A percentile compares a stretch with the other conserved stretches of the same genome.
phyloP scores from a whole-genome alignment of 1,140 invertebrate species.

The Propsilocerus akamusi region DNA sequence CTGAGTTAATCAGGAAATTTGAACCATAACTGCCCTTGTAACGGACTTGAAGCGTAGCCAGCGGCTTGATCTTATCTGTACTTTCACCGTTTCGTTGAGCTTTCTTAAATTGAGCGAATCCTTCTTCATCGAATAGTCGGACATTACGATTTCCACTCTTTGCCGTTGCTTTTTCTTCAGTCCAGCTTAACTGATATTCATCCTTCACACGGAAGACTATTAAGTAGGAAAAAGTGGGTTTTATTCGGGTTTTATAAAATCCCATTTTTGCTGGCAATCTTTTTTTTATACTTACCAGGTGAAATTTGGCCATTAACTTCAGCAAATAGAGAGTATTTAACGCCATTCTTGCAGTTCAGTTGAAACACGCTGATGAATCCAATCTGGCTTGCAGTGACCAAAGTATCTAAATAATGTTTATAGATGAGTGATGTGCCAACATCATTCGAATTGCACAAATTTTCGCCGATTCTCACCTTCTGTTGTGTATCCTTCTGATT shows the following conservation, averaged over 20 bases:
- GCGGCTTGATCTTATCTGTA: slow-evolving; percentile 42
- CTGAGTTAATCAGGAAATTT: not conserved
- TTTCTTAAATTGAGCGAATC: slow-evolving; percentile 63
- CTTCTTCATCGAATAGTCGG: slow-evolving; percentile 80
- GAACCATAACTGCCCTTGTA: slow-evolving; percentile 41
- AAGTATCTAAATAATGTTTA: slow-evolving; percentile 52
- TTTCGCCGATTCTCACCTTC: not conserved
- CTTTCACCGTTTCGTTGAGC: slow-evolving; percentile 49
- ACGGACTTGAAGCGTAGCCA: slow-evolving; percentile 54
- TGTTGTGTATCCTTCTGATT: not conserved
- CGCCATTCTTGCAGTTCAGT: slow-evolving; percentile 42
- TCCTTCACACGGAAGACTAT: slow-evolving; percentile 54
- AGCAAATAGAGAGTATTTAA: slow-evolving; percentile 56
- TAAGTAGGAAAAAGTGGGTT: too few relatives aligned
- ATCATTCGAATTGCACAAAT: slow-evolving; percentile 41
- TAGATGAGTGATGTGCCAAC: slow-evolving; percentile 62
- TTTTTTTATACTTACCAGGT: too few relatives aligned
- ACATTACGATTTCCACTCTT: slow-evolving; percentile 59
- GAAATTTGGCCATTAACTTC: slow-evolving; percentile 66
- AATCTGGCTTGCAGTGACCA: slow-evolving; percentile 51
- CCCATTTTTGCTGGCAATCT: too few relatives aligned
- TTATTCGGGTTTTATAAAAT: too few relatives aligned
- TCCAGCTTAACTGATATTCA: slow-evolving; percentile 76
- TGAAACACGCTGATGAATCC: slow-evolving; percentile 61
- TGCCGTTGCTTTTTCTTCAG: slow-evolving; percentile 64